Percentiles rank a stretch among this genome's conserved stretches.
These are phyloP conservation scores for Carettochelys insculpta DNA, from an alignment of 2,113 vertebrate genomes.

Conservation along the genomic window DNA sequence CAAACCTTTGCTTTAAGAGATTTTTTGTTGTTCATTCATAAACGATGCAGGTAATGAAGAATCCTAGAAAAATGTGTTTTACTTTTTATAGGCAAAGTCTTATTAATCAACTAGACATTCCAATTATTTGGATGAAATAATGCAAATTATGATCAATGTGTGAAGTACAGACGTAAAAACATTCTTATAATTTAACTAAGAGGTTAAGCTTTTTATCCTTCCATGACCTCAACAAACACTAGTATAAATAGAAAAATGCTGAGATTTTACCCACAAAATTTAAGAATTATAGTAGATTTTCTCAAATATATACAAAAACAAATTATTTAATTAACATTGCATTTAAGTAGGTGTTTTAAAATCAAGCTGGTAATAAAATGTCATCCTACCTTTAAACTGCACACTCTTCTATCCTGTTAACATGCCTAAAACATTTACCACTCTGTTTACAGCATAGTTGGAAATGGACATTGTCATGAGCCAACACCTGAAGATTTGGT, in stretches of 20 bases:
- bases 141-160: constrained; percentile 4
- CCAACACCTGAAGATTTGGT: not conserved
- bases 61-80: not conserved
- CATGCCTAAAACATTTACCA: not conserved
- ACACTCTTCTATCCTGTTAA: not conserved
- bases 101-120: not conserved
- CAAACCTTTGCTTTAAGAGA: not conserved
- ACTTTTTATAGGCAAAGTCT: constrained; percentile 35
- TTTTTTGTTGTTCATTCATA: not conserved
- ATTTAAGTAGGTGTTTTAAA: not conserved
- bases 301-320: not conserved
- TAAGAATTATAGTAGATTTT: not conserved
- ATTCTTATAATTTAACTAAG: not conserved
- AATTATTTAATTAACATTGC: not conserved
- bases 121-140: not conserved
- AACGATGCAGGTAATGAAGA: not conserved
- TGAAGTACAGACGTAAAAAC: not conserved
- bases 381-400: not conserved
- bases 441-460: not conserved
- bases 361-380: not conserved
- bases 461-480: not conserved
- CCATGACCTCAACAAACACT: not conserved
- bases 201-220: not conserved
- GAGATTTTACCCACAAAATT: not conserved
- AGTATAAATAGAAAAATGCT: not conserved